Percentiles rank a stretch among this genome's conserved stretches.
Conservation (phyloP, 1,140 invertebrate genomes). For the Apis cerana region DNA sequence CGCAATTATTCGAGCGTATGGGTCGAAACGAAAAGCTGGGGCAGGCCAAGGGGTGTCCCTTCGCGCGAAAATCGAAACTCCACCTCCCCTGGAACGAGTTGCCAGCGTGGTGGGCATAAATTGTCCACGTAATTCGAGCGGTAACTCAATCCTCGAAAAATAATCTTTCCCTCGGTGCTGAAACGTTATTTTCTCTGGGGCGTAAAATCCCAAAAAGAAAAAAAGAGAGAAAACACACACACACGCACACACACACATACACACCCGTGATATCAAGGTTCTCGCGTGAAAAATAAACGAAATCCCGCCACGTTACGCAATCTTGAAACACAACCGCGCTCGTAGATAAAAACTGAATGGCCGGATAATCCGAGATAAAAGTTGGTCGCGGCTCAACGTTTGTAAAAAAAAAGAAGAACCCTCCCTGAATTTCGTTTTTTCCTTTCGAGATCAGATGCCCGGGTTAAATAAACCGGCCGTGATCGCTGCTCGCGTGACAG, state of each 20-base stretch:
- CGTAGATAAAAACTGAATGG: not conserved
- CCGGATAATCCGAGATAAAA: slow-evolving; percentile 30
- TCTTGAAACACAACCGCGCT: not conserved
- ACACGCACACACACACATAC: too few species aligned
- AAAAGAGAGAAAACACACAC: too few species aligned
- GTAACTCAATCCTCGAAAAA: not conserved
- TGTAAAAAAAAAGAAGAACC: not conserved
- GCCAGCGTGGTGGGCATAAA: not conserved
- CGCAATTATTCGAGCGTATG: too few species aligned
- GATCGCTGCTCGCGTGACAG: not conserved
- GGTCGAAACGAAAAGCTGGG: too few species aligned
- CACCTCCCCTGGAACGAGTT: not conserved
- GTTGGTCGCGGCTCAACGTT: not conserved
- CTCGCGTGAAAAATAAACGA: too few species aligned
- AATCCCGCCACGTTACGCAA: not conserved
- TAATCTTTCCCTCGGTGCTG: not conserved
- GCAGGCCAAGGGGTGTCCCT: too few species aligned
- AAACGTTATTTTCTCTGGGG: too few species aligned
- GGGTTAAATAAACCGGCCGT: not conserved
- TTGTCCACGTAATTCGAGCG: not conserved
- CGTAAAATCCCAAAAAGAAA: too few species aligned
- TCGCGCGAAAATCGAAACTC: too few species aligned
- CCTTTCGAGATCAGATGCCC: not conserved
- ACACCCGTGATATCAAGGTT: not conserved
- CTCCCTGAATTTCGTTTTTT: not conserved